Evolutionary conservation across 2,888 invertebrate species (phyloP), one percentile per base, ranked within the genome.

Genomic region (Oscheius sp.): DNA sequence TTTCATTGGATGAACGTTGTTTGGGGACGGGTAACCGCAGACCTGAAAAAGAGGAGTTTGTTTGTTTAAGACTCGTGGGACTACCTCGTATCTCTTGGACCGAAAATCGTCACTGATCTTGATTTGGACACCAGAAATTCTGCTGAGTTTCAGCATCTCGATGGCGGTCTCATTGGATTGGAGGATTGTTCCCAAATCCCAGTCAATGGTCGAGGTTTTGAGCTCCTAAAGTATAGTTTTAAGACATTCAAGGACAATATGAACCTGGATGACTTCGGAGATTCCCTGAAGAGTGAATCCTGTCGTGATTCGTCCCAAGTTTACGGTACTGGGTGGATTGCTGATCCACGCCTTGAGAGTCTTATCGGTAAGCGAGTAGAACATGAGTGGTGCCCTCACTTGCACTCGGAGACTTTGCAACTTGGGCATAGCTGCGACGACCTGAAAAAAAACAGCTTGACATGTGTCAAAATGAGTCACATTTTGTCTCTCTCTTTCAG

Each of bases 381-480:
- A 60, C 60, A 72, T 76, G n/a, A 75, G 60, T 1, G 76, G 72
- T 29, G 68, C 57, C 32, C 79, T 70, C 4, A 77, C 76, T 53
- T 81, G 81, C 29, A 81, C 77, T 74, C 78, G 76, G 2, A 81
- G 51, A 0, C 48, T 60, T 53, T 78, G 76, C 33, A 81, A 55
- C 10, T 74, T 58, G 1, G 73, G 60, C 33, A 81, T 42, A 0
- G 72, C 59, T 57, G 73, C 62, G 32, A 81, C 47, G 2, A 79
- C 73, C 77, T 76, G 73, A 37, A 80, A 73, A 42, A 29, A 37
- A n/a, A 29, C 55, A 55, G 29, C 60, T 35, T 29, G 21, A 68
- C 35, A 33, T 42, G 37, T 63, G 21, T 55, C 35, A 29, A n/a
- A 60, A 47, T 68, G 68, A 68, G 42, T 68, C 68, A 68, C 21